Percentiles rank a stretch among this genome's conserved stretches.
phyloP scores from a whole-genome alignment of 2,113 vertebrate species.

The Hippocampus guttulatus region DNA sequence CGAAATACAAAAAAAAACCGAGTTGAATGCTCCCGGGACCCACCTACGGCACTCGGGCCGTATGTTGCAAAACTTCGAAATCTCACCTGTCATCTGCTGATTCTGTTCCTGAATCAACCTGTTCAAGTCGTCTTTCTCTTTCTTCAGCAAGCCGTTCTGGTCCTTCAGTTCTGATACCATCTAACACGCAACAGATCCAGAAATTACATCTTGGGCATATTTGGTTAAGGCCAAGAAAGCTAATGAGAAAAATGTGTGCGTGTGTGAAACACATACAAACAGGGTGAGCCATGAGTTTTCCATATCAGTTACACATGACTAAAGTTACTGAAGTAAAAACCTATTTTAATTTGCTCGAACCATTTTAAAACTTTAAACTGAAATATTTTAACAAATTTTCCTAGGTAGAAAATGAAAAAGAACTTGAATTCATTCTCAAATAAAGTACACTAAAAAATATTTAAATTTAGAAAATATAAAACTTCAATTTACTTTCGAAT shows the following conservation, averaged over 20 bases:
- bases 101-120: slow-evolving; percentile 86
- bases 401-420: no score
- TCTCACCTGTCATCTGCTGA: slow-evolving; percentile 87
- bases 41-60: not conserved
- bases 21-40: not conserved
- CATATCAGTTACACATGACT: no score
- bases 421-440: no score
- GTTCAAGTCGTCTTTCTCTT: slow-evolving; percentile 91
- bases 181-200: slow-evolving; percentile 60
- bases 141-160: slow-evolving; percentile 87
- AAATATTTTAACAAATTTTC: not conserved
- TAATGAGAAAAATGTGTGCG: not conserved
- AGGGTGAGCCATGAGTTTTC: no score
- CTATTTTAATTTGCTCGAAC: no score
- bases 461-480: no score
- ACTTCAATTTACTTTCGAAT: no score
- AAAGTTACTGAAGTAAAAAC: not conserved
- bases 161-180: slow-evolving; percentile 88
- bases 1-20: not conserved
- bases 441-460: no score
- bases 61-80: not conserved
- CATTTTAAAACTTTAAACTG: not conserved
- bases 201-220: not conserved
- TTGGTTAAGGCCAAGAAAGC: not conserved
- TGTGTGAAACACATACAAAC: no score